Base-by-base conservation (phyloP, 2,888 invertebrate genomes). In the Aleiodes leptofemur region DNA sequence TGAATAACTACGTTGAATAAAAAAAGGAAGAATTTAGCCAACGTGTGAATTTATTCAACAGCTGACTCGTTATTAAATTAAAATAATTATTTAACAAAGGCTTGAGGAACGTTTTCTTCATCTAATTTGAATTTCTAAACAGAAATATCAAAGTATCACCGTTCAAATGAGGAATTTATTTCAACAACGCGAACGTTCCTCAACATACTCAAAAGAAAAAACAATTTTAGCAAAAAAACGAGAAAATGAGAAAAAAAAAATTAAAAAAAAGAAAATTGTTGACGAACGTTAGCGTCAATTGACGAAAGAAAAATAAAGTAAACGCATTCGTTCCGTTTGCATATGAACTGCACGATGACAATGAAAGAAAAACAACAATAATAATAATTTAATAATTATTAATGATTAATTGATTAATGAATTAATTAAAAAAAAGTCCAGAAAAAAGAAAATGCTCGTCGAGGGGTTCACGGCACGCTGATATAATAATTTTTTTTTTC, bases 101-200 rank as follows among this genome's bases (percentile, higher is more conserved):
- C 43, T 43, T 73, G 43, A 43, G 43, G 43, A 43, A 43, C 43
- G 43, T 43, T 56, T 61, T 64, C 51, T 51, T 31, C 23, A 56
- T 56, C n/a, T 56, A 50, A 64, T 72, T 8, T 66, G 11, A 53
- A 43, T 53, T 4, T n/a, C 43, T 14, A 53, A 14, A 31, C 31
- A 77, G 53, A 29, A 51, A 61, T 34, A 55, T 55, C 23, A 76
- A 72, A 73, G 69, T 74, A 77, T 82, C 81, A 82, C 80, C 81
- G 78, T 82, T 82, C 82, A 82, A 79, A 82, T 75, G 76, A 81
- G 57, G 72, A 71, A 75, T 79, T 75, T 53, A 34, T 57, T 69
- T 73, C 57, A 61, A 61, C 9, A 51, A 38, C 69, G 59, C 57
- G n/a, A 77, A 81, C 68, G 59, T 82, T 80, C 79, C 74, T 79